phyloP scores from a whole-genome alignment of 2,113 vertebrate genomes.

The Nothoprocta perdicaria region DNA sequence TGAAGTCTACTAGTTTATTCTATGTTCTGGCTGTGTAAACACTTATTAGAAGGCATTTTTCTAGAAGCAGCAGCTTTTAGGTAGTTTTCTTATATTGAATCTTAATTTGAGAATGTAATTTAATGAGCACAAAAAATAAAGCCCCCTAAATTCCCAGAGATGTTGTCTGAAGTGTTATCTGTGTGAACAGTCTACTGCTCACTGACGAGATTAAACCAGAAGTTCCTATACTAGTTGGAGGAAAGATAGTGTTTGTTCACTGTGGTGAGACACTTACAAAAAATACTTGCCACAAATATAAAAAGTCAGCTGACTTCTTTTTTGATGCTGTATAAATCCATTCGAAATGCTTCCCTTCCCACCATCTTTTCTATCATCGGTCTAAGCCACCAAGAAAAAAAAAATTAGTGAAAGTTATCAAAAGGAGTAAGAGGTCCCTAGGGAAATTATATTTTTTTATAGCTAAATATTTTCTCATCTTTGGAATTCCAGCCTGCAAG shows the following conservation, averaged over 20 bases:
- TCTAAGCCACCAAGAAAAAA: background rate
- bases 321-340: background rate
- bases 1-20: background rate
- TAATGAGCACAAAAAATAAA: background rate
- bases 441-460: constrained; percentile 15
- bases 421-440: background rate
- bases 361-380: background rate
- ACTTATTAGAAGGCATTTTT: background rate
- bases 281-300: background rate
- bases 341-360: background rate
- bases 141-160: background rate
- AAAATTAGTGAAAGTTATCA: background rate
- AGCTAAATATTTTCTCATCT: constrained; percentile 19
- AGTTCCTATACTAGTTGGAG: background rate
- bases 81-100: background rate
- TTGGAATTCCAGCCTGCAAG: constrained; percentile 40
- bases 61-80: background rate
- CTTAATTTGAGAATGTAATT: background rate
- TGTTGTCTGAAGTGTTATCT: background rate
- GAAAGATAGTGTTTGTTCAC: background rate
- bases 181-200: background rate
- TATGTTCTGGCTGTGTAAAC: background rate
- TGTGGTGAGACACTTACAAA: background rate
- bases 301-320: background rate
- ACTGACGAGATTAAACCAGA: background rate